Base-by-base conservation (phyloP, 1,140 invertebrate species). In the Zeugodacus cucurbitae region DNA sequence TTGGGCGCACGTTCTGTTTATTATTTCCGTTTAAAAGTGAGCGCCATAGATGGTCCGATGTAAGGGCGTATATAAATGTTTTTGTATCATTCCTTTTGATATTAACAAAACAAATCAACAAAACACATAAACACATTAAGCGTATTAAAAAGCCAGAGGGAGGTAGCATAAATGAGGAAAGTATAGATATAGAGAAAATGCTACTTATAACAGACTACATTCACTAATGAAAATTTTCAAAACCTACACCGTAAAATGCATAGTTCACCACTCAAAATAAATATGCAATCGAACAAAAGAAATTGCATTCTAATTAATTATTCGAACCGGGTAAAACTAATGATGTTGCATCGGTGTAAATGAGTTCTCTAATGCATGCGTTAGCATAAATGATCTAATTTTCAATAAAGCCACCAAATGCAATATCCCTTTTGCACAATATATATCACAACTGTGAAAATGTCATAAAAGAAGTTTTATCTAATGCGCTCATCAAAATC, bases 21-120 rank as follows among this genome's bases (percentile, higher is more conserved):
- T 94, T 98, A 98, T 94, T 98, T 96, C 94, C 96, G 96, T 85
- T 97, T 98, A 96, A 98, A 98, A 94, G 96, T 98, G 62, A 98
- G 97, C 94, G 94, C 95, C 87, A 97, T 98, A 91, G 97, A 97
- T 92, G 97, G 97, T 88, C 96, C 97, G 37, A 96, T 97, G 95
- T 97, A 96, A 95, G 90, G 89, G 59, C 89, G 89, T 89, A 90
- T 90, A 90, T 89, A 91, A 88, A 88, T 90, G 20, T 87, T 88
- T 89, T 89, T 89, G 59, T 91, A 92, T 93, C 91, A 93, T 93
- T 93, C 92, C 91, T 93, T 93, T 93, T 91, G 92, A 93, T 93
- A 93, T 93, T 93, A 93, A 90, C 86, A 58, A 87, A 88, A 88
- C 7, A 59, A 85, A 88, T 90, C 89, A 90, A 90, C 74, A 89